A percentile compares a stretch with the other conserved stretches of the same genome.
Evolutionary conservation across 2,888 invertebrate genomes (phyloP).

Genomic region (Polymixis flavicincta): DNA sequence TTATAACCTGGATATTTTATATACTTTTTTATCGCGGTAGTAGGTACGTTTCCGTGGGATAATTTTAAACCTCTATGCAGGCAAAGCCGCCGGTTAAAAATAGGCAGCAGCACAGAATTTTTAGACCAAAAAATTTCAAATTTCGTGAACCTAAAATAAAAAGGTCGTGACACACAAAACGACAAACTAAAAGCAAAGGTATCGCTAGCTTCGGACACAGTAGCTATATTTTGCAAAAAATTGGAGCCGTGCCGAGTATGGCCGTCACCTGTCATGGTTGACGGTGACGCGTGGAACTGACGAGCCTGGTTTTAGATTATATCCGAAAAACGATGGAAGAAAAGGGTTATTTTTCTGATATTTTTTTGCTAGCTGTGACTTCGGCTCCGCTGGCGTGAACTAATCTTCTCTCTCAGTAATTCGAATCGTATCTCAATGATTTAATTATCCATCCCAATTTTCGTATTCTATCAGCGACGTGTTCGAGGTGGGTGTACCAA

Average conservation of each 20-base stretch:
- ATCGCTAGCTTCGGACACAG: slow-evolving; percentile 24
- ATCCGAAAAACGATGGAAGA: slow-evolving; percentile 14
- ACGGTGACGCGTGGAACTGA: slow-evolving; percentile 47
- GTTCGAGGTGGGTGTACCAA: background rate
- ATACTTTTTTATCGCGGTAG: too few relatives aligned
- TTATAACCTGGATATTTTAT: too few relatives aligned
- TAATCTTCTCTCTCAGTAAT: too few relatives aligned
- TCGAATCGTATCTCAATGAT: too few relatives aligned
- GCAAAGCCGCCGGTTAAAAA: background rate
- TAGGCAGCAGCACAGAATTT: background rate
- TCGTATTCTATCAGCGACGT: too few relatives aligned
- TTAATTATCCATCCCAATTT: too few relatives aligned
- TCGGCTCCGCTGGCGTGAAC: background rate
- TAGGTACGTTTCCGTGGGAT: too few relatives aligned
- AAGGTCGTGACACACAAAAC: slow-evolving; percentile 32
- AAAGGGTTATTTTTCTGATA: slow-evolving; percentile 9
- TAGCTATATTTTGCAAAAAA: slow-evolving; percentile 46
- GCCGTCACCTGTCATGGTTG: slow-evolving; percentile 49
- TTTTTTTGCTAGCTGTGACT: background rate
- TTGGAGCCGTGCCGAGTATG: slow-evolving; percentile 47
- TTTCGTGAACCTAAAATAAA: slow-evolving; percentile 17
- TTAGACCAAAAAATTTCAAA: background rate
- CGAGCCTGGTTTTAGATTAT: slow-evolving; percentile 27
- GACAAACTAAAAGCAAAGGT: slow-evolving; percentile 31
- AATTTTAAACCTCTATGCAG: too few relatives aligned